Evolutionary conservation across 2,113 vertebrate species (phyloP), one percentile per base, ranked within the genome.

Genomic region (Erpornis zantholeuca): DNA sequence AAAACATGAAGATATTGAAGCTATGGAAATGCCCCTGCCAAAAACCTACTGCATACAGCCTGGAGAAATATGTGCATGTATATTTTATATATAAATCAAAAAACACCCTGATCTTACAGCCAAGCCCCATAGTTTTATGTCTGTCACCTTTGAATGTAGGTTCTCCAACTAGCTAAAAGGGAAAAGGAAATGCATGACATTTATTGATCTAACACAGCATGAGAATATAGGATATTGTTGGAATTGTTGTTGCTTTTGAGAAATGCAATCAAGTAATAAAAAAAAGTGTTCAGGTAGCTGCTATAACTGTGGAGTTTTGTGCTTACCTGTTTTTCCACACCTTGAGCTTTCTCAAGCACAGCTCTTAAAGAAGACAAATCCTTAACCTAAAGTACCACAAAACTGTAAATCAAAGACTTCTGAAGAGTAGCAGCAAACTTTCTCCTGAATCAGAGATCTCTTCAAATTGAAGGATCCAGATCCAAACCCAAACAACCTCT

Each of bases 251-350:
- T 36, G 38, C 17, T 86, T 77, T 94, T 49, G 40, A 86, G 18
- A 56, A 18, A 64, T 6, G 21, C 22, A 77, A 31, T 23, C 25
- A 54, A 83, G 16, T 25, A 28, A 78, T n/a, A 78, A 24, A 22
- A 44, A 7, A 65, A n/a, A 2, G 1, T 14, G 16, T 40, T 68
- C 3, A 35, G 0, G 0, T 61, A 40, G 53, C 36, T 72, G 29
- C 13, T 40, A 15, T 16, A 53, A 65, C 64, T 3, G 23, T 22
- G 18, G 45, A 35, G 3, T 2, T 83, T 47, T 9, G 23, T 35
- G n/a, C 33, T 36, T 21, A 31, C 9, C 8, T 6, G 13, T 66
- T 81, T 71, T 50, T 19, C 31, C 40, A 60, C 57, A 64, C 9
- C 11, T 64, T 56, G 24, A 24, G 15, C 13, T 92, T 91, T 77